Percentiles rank a stretch among this genome's conserved stretches.
Evolutionary conservation across 2,113 vertebrate genomes (phyloP).

Genomic region (Microcebus griseorufus): DNA sequence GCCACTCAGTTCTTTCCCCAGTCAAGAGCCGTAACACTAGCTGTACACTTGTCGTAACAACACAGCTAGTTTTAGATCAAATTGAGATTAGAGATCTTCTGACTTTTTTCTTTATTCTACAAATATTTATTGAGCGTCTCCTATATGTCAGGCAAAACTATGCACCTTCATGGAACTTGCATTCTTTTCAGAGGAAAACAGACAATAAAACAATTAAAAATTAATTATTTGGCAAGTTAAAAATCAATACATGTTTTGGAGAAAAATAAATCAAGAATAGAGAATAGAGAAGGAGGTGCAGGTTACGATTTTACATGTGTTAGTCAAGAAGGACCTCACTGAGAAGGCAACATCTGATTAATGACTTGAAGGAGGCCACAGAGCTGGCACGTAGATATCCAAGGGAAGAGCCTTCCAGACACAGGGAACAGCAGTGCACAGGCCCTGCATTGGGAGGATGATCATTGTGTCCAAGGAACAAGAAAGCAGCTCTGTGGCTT

Average conservation of each 20-base stretch:
- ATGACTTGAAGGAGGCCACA: background rate
- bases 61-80: conserved; percentile 2
- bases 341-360: background rate
- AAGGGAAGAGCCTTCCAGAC: background rate
- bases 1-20: too few relatives aligned
- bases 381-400: background rate
- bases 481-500: background rate
- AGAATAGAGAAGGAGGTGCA: background rate
- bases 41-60: too few relatives aligned
- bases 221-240: background rate
- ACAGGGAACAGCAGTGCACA: background rate
- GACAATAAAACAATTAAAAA: background rate
- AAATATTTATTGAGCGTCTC: background rate
- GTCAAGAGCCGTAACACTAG: too few relatives aligned
- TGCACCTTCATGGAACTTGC: background rate
- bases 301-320: background rate
- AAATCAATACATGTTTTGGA: background rate
- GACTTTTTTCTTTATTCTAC: background rate
- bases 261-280: background rate
- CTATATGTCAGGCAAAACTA: background rate
- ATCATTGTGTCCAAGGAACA: background rate
- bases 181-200: background rate
- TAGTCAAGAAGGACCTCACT: background rate
- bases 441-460: too few relatives aligned
- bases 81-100: background rate